Evolutionary conservation across 1,140 invertebrate species (phyloP), one percentile per base, ranked within the genome.

Genomic region (Venustaconcha ellipsiformis): DNA sequence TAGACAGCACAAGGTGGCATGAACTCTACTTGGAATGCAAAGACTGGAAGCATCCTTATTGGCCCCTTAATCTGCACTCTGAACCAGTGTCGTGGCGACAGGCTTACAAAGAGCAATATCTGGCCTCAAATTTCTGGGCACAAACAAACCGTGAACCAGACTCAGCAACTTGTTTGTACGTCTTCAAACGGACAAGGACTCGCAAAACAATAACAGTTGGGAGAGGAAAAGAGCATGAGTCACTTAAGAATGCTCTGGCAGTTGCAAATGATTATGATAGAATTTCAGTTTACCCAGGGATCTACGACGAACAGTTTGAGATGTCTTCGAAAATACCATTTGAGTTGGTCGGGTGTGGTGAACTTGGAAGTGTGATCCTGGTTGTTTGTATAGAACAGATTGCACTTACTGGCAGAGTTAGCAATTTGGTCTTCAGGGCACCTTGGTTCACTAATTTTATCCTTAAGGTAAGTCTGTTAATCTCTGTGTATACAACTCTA

Each of bases 281-380:
- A 70, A 86, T 88, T 66, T 71, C 83, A 17, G 80, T 88, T 14
- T 81, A 85, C 60, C 86, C 87, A 56, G 87, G 87, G 20, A 86
- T 88, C 59, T 88, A 88, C 75, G 87, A 88, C 71, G 87, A 88
- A 68, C 85, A 87, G 74, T 83, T 86, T 80, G 87, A 88, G 74
- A 86, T 87, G 80, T 82, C 82, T 6, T 81, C 84, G 18, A 88
- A 87, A 67, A 82, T 85, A 75, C 87, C 87, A 1, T 86, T 86
- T 79, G 87, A 88, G 76, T 67, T 88, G 67, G 78, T 88, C 18
- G 87, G 87, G 5, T 60, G 78, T 23, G 87, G 87, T 14, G 84
- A 86, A 76, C 78, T 86, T 30, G 87, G 86, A 0, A 85, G 83
- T 66, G 80, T 87, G n/a, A 86, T 87, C 20, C 74, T 88, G 14